Evolutionary conservation across 2,113 vertebrate species (phyloP), one percentile per base, ranked within the genome.

Genomic region (Aegithalos caudatus): DNA sequence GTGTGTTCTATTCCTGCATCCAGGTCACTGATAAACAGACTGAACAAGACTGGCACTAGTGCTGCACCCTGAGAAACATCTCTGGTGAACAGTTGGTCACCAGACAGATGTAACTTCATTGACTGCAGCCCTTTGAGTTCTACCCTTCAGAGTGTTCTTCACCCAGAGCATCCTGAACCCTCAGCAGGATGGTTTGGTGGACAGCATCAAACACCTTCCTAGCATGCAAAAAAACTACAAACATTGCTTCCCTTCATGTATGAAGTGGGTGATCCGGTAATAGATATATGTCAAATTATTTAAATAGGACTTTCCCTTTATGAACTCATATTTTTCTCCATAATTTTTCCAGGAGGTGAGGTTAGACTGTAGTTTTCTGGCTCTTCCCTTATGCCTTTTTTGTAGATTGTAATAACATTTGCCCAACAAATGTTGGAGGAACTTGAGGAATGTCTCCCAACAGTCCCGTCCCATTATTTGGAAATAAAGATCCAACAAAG

Each of bases 11-110:
- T 5, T 71, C 45, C 29, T 58, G 24, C 21, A 69, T 62, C 12
- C 54, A 45, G 33, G 51, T 37, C 4, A 6, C 1, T 51, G 56
- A 45, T 20, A 47, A 74, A 25, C 7, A 54, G 25, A 29, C 7
- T 53, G n/a, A 45, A 82, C 15, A 60, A 11, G 4, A 45, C 3
- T 58, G 40, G 4, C 8, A 12, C 12, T 23, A n/a, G 47, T 84
- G 40, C 3, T 35, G 33, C 3, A 25, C 1, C 23, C 33, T 38
- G 31, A 61, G 53, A 31, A 66, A n/a, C 12, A 31, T 5, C 0
- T 0, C 20, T 79, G 33, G 5, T 60, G 47, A 12, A n/a, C n/a
- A n/a, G n/a, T 11, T 0, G 0, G 11, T 15, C 14, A 19, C 5
- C 3, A 84, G 33, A 1, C 18, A 69, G 28, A 24, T 51, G 17